These are phyloP conservation scores for Mobula hypostoma DNA, from an alignment of 2,113 vertebrate genomes.

Conservation along the genomic window DNA sequence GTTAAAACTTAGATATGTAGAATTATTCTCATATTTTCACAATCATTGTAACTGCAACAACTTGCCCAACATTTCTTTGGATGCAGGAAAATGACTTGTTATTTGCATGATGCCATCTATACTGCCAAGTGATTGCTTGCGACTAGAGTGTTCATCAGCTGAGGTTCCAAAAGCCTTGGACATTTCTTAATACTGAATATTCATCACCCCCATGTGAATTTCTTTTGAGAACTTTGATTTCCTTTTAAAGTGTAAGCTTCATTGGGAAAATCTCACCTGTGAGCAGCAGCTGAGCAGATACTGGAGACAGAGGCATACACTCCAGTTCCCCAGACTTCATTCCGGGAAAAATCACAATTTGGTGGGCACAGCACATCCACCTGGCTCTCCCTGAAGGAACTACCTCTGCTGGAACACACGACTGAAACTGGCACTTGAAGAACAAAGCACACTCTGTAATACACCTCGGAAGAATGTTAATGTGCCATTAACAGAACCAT, in stretches of 20 bases:
- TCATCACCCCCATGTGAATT: neutral
- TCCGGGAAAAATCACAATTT: conserved; percentile 61
- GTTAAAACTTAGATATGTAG: too few species aligned
- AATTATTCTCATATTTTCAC: too few species aligned
- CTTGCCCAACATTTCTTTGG: too few species aligned
- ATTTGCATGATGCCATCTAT: neutral
- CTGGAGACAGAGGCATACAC: conserved; percentile 84
- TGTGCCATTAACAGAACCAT: neutral
- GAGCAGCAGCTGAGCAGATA: conserved; percentile 81
- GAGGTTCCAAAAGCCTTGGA: too few species aligned
- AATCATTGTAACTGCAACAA: too few species aligned
- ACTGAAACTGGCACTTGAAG: conserved; percentile 61
- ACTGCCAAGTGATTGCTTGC: neutral
- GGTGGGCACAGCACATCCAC: conserved; percentile 73
- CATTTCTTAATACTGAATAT: neutral
- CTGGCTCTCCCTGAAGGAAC: conserved; percentile 63
- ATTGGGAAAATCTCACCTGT: conserved; percentile 62
- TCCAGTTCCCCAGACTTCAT: conserved; percentile 75
- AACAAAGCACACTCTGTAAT: conserved; percentile 31
- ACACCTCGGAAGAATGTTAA: neutral
- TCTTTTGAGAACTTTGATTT: neutral
- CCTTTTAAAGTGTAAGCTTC: neutral
- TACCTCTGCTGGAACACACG: conserved; percentile 70
- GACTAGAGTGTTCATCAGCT: neutral
- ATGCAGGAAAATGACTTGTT: neutral